phyloP scores from a whole-genome alignment of 1,140 invertebrate genomes.

The Heliconius congener region DNA sequence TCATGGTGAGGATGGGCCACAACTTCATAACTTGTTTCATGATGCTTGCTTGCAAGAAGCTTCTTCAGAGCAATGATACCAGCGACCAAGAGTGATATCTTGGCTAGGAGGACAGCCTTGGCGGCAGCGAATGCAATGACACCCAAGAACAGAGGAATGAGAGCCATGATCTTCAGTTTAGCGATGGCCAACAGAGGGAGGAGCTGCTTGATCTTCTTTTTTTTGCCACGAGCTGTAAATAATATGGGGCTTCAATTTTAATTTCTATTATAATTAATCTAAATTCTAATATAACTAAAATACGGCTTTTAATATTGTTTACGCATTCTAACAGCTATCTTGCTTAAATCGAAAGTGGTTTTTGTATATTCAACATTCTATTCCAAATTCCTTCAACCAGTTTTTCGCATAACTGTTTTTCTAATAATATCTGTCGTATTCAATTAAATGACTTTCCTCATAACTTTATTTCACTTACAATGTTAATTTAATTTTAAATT shows the following conservation, averaged over 20 bases:
- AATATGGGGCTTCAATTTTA: constrained; percentile 5
- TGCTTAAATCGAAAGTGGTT: constrained; percentile 40
- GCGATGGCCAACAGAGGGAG: constrained; percentile 87
- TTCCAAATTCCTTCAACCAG: constrained; percentile 37
- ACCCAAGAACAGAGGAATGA: constrained; percentile 89
- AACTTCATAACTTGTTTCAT: constrained; percentile 87
- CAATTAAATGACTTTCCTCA: not conserved
- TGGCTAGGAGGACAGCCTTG: constrained; percentile 91
- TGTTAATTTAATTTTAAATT: not conserved
- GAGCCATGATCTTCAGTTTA: constrained; percentile 89
- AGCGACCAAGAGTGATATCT: constrained; percentile 89
- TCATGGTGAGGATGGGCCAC: constrained; percentile 86
- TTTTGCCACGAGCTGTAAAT: constrained; percentile 86
- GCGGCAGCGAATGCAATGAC: constrained; percentile 90
- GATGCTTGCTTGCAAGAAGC: constrained; percentile 86
- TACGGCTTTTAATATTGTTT: not conserved
- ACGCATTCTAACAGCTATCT: constrained; percentile 11
- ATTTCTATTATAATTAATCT: not conserved
- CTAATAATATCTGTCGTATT: not conserved
- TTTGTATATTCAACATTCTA: constrained; percentile 25
- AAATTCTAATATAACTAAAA: not conserved
- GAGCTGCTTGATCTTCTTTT: constrained; percentile 88
- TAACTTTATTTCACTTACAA: not conserved
- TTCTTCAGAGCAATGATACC: constrained; percentile 90
- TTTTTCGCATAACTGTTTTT: constrained; percentile 30